Evolutionary conservation across 2,888 invertebrate genomes (phyloP).

Genomic region (Epinotia demarniana): DNA sequence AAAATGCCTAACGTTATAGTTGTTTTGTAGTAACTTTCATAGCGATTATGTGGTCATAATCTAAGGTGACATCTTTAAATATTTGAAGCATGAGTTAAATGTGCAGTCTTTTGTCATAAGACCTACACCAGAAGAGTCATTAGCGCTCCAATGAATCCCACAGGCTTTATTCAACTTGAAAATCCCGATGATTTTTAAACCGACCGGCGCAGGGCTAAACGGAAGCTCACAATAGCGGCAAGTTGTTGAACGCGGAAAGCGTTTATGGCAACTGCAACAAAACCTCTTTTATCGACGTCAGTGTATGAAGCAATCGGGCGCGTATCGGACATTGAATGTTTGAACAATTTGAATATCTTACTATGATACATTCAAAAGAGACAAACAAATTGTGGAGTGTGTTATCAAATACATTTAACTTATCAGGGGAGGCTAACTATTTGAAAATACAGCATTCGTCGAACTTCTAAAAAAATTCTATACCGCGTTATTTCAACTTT

Average conservation of each 20-base stretch:
- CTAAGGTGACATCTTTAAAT: background rate
- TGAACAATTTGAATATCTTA: constrained; percentile 60
- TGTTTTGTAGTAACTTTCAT: too few relatives aligned
- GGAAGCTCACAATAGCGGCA: constrained; percentile 34
- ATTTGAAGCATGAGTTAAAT: background rate
- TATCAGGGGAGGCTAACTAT: too few relatives aligned
- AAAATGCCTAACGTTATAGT: too few relatives aligned
- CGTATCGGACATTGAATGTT: constrained; percentile 61
- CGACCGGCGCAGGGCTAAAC: constrained; percentile 4
- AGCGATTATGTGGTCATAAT: too few relatives aligned
- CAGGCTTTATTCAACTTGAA: constrained; percentile 17
- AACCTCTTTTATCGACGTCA: constrained; percentile 50
- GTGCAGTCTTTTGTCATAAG: background rate
- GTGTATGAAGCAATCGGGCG: constrained; percentile 57
- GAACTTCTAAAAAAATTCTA: background rate
- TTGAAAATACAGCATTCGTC: background rate
- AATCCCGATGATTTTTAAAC: constrained; percentile 34
- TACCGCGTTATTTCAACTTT: background rate
- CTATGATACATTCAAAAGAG: constrained; percentile 46
- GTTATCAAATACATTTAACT: too few relatives aligned
- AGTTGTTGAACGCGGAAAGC: constrained; percentile 38
- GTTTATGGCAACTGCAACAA: constrained; percentile 45
- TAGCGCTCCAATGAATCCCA: background rate
- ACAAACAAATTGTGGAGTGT: too few relatives aligned
- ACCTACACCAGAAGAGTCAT: background rate